A percentile compares a stretch with the other conserved stretches of the same genome.
Evolutionary conservation across 2,113 vertebrate genomes (phyloP).

Genomic region (Poeciliopsis occidentalis): DNA sequence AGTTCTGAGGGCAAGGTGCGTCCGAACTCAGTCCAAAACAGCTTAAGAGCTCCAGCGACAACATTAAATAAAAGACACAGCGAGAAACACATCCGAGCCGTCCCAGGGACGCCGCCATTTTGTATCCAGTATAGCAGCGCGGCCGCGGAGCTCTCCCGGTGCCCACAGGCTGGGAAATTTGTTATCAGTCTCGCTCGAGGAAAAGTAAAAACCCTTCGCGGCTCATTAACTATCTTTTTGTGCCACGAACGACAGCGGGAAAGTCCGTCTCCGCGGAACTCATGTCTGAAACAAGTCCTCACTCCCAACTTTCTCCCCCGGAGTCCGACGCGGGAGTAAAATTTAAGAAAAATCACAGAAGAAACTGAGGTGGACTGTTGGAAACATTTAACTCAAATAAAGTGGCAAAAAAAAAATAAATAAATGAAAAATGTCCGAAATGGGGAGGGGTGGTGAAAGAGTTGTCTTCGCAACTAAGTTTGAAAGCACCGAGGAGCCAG

Average conservation of each 20-base stretch:
- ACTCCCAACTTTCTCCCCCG: conserved; percentile 62
- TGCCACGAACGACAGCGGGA: background rate
- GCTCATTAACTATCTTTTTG: conserved; percentile 34
- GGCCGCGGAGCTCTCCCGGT: conserved; percentile 67
- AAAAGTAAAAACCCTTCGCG: conserved; percentile 8
- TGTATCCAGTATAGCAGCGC: conserved; percentile 85
- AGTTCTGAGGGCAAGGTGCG: conserved; percentile 81
- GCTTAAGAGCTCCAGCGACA: conserved; percentile 63
- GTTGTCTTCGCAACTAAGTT: conserved; percentile 18
- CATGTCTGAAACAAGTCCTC: conserved; percentile 50
- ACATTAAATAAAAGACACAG: conserved; percentile 72
- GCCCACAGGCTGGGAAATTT: conserved; percentile 52
- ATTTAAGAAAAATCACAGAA: conserved; percentile 68
- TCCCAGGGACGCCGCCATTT: conserved; percentile 90
- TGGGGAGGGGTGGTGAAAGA: conserved; percentile 21
- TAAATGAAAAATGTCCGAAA: conserved; percentile 43
- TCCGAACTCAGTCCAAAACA: conserved; percentile 52
- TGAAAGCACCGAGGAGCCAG: conserved; percentile 15
- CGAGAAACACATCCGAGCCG: conserved; percentile 73
- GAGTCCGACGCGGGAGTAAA: conserved; percentile 54
- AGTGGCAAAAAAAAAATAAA: background rate
- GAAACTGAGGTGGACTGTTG: background rate
- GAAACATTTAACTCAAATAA: background rate
- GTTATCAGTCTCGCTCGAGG: conserved; percentile 37
- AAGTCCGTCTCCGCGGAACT: conserved; percentile 40